Percentiles rank a stretch among this genome's conserved stretches.
These are phyloP conservation scores for Xestia sexstrigata DNA, from an alignment of 2,888 invertebrate species.

Conservation along the genomic window DNA sequence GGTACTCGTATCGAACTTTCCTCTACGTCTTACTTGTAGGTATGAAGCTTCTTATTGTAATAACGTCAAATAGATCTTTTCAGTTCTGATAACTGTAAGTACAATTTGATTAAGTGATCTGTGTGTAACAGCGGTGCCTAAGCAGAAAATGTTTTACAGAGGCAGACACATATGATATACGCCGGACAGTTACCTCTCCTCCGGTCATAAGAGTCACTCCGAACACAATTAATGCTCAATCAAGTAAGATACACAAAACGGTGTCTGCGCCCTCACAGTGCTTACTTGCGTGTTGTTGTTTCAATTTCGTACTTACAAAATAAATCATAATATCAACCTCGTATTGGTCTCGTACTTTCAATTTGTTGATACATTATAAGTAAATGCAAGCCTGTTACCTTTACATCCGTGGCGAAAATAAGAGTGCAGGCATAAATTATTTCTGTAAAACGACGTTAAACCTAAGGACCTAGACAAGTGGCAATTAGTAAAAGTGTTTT, in stretches of 20 bases:
- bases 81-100: background rate
- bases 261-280: constrained; percentile 54
- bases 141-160: constrained; percentile 77
- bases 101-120: background rate
- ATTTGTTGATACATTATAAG: background rate
- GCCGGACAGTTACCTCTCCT: constrained; percentile 75
- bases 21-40: background rate
- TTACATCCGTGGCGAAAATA: background rate
- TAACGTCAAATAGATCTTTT: constrained; percentile 3
- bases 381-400: background rate
- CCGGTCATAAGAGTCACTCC: constrained; percentile 76
- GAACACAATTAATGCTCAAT: constrained; percentile 72
- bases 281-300: constrained; percentile 55
- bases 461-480: background rate
- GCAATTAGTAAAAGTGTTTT: background rate
- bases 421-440: background rate
- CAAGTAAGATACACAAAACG: constrained; percentile 77
- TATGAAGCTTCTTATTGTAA: constrained; percentile 12
- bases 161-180: constrained; percentile 74
- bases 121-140: constrained; percentile 14
- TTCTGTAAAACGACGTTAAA: background rate
- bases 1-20: background rate
- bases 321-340: constrained; percentile 49
- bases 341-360: background rate
- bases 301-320: constrained; percentile 27